Evolutionary conservation across 2,888 invertebrate species (phyloP), one percentile per base, ranked within the genome.

Genomic region (Sarcophaga variegata): DNA sequence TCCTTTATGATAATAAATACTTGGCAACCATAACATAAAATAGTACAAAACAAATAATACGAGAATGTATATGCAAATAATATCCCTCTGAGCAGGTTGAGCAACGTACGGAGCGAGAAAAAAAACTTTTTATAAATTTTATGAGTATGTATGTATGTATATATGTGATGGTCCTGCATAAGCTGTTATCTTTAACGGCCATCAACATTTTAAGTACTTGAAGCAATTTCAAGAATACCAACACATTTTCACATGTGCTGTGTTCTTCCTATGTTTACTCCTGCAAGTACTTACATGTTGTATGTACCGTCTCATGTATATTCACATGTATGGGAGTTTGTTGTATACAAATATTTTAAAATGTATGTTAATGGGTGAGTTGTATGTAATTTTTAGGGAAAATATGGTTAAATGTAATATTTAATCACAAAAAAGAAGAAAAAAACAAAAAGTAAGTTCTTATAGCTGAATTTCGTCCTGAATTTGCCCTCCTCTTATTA

Each of bases 121-220:
- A 80, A 59, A 2, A 25, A 25, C 25, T 37, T 10, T 37, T 37
- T 37, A 10, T 37, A 37, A 8, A 37, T 37, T 37, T 37, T 37
- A 37, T 37, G 37, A 37, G 37, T 2, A 10, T 37, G 37, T 11
- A 59, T 66, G 22, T 47, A 67, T 10, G 45, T 4, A 60, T 37
- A 49, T 49, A 22, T 22, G 22, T 22, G 22, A 1, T 69, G 17
- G 74, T 25, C 75, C n/a, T 75, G 22, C 12, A 49, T 20, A 75
- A 67, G 74, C 27, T 81, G 71, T 69, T 62, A 67, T 74, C 47
- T 69, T 75, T 62, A 81, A 74, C 75, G 75, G 62, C 49, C 81
- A 74, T 75, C 81, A 81, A 27, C 69, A 37, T 69, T 74, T 62
- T 81, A 72, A 69, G 62, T 80, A 80, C 72, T 64, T 77, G 22